Percentiles rank a stretch among this genome's conserved stretches.
These are phyloP conservation scores for Cheilosia scutellata DNA, from an alignment of 2,888 invertebrate species.

Conservation along the genomic window DNA sequence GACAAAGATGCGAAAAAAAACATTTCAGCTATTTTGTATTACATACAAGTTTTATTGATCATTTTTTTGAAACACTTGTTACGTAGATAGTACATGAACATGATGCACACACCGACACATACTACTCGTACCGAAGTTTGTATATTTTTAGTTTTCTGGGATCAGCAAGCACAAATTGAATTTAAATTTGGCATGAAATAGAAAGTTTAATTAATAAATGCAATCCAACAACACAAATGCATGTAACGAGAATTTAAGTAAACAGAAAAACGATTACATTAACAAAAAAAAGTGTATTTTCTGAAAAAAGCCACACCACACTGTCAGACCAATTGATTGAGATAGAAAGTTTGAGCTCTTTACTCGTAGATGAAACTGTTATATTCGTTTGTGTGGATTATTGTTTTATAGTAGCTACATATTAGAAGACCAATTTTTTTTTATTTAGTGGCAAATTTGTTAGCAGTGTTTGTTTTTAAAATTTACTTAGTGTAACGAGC, in stretches of 20 bases:
- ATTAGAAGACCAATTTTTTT: background rate
- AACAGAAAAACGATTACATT: conserved; percentile 47
- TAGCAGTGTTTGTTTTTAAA: conserved; percentile 12
- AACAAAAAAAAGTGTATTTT: conserved; percentile 17
- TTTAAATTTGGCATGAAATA: conserved; percentile 84
- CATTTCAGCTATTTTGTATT: conserved; percentile 19
- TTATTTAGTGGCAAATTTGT: conserved; percentile 6
- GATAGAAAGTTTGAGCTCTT: conserved; percentile 32
- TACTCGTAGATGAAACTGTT: background rate
- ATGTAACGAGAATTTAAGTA: conserved; percentile 24
- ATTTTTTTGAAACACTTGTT: conserved; percentile 22
- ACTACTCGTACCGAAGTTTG: background rate
- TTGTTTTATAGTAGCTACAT: conserved; percentile 13
- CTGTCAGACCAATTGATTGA: conserved; percentile 59
- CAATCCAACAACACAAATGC: conserved; percentile 54
- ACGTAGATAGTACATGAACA: background rate
- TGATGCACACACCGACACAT: background rate
- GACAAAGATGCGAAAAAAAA: conserved; percentile 15
- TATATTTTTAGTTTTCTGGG: conserved; percentile 78
- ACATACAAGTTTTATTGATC: conserved; percentile 60
- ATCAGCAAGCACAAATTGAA: conserved; percentile 81
- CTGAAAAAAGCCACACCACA: conserved; percentile 25
- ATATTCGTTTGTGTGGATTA: conserved; percentile 1
- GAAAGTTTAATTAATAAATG: conserved; percentile 80
- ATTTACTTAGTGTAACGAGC: background rate